Evolutionary conservation across 1,140 invertebrate species (phyloP).

Genomic region (Dinothrombium tinctorium): DNA sequence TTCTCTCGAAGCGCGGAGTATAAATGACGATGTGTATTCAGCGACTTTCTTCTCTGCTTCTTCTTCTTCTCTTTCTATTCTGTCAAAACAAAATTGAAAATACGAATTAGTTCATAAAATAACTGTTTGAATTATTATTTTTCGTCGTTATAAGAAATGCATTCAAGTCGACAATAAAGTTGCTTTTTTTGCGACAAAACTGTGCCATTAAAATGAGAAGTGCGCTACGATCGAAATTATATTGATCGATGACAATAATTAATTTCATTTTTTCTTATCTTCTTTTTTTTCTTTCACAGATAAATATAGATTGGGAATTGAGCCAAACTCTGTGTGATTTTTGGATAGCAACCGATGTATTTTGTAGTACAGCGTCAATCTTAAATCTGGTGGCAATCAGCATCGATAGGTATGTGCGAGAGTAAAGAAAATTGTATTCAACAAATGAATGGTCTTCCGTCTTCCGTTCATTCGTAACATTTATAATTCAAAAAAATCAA

Average conservation of each 20-base stretch:
- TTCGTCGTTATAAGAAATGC: neutral
- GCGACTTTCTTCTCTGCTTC: too few species aligned
- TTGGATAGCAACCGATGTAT: slow-evolving; percentile 96
- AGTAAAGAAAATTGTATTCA: too few species aligned
- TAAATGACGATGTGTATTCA: too few species aligned
- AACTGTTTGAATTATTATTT: too few species aligned
- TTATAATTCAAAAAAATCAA: too few species aligned
- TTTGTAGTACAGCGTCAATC: slow-evolving; percentile 93
- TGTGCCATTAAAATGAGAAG: neutral
- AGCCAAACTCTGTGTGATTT: slow-evolving; percentile 82
- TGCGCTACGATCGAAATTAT: neutral
- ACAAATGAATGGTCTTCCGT: too few species aligned
- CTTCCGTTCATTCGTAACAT: too few species aligned
- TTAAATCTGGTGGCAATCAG: slow-evolving; percentile 94
- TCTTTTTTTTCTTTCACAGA: slow-evolving; percentile 10
- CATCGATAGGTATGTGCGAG: slow-evolving; percentile 81
- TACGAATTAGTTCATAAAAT: too few species aligned
- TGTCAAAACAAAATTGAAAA: too few species aligned
- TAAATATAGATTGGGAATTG: slow-evolving; percentile 39
- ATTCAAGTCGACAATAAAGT: too few species aligned
- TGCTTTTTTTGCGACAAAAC: neutral
- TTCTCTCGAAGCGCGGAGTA: too few species aligned
- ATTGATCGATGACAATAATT: neutral
- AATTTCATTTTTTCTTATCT: neutral
- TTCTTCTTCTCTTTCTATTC: too few species aligned